Conservation (phyloP, 2,888 invertebrate genomes). For the Apodemia hepburni region DNA sequence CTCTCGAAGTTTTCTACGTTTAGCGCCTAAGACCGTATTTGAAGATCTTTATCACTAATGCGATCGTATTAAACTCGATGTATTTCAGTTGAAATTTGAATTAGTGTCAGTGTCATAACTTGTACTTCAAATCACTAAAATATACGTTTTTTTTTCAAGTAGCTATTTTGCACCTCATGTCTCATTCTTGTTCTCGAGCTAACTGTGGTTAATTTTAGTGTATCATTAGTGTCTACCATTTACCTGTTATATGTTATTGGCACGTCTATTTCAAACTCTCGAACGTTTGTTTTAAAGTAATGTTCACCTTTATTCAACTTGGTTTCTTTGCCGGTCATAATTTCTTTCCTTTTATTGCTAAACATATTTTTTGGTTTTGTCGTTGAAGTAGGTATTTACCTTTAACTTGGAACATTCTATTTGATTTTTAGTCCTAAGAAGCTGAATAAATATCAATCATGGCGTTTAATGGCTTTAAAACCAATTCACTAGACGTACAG, state of each 20-base stretch:
- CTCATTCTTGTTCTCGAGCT: slow-evolving; percentile 23
- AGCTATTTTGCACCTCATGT: not conserved
- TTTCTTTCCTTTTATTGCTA: slow-evolving; percentile 6
- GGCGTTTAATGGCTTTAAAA: slow-evolving; percentile 31
- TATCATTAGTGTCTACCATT: slow-evolving; percentile 64
- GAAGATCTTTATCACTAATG: slow-evolving; percentile 56
- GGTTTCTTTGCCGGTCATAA: slow-evolving; percentile 9
- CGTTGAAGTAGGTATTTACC: not conserved
- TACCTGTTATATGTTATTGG: slow-evolving; percentile 55
- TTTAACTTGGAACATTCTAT: not conserved
- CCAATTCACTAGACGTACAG: slow-evolving; percentile 33
- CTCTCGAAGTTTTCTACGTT: not conserved
- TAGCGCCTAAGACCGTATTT: slow-evolving; percentile 40
- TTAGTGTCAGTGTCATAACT: not conserved
- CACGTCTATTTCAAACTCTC: slow-evolving; percentile 47
- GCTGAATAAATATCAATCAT: slow-evolving; percentile 27
- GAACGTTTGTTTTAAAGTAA: slow-evolving; percentile 23
- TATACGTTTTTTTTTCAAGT: not conserved
- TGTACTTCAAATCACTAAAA: not conserved
- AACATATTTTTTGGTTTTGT: not conserved
- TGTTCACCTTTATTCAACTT: slow-evolving; percentile 1
- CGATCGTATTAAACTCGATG: slow-evolving; percentile 23
- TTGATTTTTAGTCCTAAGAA: not conserved
- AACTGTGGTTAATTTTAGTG: slow-evolving; percentile 48
- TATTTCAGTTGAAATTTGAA: not conserved